Percentiles rank a stretch among this genome's conserved stretches.
Evolutionary conservation across 2,113 vertebrate species (phyloP).

Genomic region (Apteryx mantelli): DNA sequence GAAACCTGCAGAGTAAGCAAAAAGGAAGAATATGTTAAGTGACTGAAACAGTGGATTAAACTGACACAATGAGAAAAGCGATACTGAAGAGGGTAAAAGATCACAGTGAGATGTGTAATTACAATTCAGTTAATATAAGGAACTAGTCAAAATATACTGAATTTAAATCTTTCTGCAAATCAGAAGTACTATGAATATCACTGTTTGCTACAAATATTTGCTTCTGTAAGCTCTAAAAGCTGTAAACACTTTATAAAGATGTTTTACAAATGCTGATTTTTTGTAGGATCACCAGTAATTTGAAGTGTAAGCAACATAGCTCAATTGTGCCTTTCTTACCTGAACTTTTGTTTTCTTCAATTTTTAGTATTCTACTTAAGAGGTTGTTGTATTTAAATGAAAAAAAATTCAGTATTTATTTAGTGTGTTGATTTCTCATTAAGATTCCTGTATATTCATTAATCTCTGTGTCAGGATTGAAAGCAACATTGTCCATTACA

Average conservation of each 20-base stretch:
- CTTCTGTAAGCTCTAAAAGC: neutral
- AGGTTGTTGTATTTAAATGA: neutral
- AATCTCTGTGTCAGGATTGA: neutral
- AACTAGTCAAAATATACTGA: neutral
- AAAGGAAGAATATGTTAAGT: neutral
- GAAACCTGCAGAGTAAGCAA: neutral
- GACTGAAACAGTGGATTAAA: neutral
- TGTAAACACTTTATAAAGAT: neutral
- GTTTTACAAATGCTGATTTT: neutral
- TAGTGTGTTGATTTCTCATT: neutral
- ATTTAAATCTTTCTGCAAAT: neutral
- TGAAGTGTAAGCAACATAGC: neutral
- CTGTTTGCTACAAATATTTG: neutral
- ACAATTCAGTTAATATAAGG: neutral
- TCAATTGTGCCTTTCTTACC: neutral
- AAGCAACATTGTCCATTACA: neutral
- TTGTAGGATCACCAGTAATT: neutral
- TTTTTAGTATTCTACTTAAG: neutral
- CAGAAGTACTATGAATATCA: neutral
- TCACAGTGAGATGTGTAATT: rapidly evolving
- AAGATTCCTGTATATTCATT: neutral
- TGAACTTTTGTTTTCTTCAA: neutral
- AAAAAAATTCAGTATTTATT: neutral
- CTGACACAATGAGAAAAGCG: neutral
- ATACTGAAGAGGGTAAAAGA: neutral